Percentiles rank a stretch among this genome's conserved stretches.
These are phyloP conservation scores for Nicator chloris DNA, from an alignment of 2,113 vertebrate genomes.

Conservation along the genomic window DNA sequence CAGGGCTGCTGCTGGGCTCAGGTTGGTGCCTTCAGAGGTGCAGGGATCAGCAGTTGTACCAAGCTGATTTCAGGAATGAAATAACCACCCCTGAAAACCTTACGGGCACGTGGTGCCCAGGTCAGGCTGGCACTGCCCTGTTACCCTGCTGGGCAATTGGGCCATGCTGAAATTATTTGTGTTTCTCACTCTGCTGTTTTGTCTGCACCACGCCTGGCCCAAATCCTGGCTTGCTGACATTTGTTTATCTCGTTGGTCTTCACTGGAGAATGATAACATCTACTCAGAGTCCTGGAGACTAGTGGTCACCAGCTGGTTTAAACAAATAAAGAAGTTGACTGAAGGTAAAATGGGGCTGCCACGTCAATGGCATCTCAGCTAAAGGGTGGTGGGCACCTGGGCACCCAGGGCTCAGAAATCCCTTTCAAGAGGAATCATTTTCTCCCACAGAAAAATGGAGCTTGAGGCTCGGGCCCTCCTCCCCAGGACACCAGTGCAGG, in stretches of 20 bases:
- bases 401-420: background rate
- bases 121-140: constrained; percentile 19
- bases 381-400: constrained; percentile 26
- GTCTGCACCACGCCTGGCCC: background rate
- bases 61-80: constrained; percentile 37
- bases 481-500: background rate
- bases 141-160: constrained; percentile 5
- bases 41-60: background rate
- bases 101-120: constrained; percentile 27
- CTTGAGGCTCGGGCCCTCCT: background rate
- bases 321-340: background rate
- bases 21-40: background rate
- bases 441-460: background rate
- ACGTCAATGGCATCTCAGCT: constrained; percentile 2
- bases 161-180: background rate
- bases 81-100: constrained; percentile 1
- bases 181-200: background rate
- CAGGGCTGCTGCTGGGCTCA: background rate
- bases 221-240: background rate
- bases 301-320: background rate
- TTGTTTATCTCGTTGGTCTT: background rate
- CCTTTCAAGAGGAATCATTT: background rate
- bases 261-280: background rate
- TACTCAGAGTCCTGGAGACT: background rate
- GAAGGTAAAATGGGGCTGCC: constrained; percentile 1